phyloP scores from a whole-genome alignment of 2,797 vertebrate species.

The Distichodus sexfasciatus region DNA sequence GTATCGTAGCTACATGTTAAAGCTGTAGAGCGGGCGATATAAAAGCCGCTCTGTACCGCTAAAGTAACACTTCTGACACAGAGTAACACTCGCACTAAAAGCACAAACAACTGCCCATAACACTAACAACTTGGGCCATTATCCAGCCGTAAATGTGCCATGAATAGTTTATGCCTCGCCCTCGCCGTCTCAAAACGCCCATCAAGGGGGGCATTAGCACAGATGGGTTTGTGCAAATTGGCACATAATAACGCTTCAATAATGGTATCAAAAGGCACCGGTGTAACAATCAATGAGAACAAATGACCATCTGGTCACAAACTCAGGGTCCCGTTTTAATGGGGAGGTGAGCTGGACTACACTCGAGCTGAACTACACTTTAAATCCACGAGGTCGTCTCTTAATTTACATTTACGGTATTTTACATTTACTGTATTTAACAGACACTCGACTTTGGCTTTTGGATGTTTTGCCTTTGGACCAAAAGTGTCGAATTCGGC shows the following conservation, averaged over 20 bases:
- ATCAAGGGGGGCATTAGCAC: constrained; percentile 55
- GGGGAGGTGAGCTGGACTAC: background rate
- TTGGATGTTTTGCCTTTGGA: no score
- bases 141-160: constrained; percentile 39
- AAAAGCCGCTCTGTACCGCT: no score
- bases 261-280: background rate
- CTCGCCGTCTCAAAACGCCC: constrained; percentile 63
- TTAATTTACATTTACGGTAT: background rate
- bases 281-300: constrained; percentile 1
- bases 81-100: constrained; percentile 4
- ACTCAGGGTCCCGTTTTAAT: background rate
- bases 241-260: constrained; percentile 6
- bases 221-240: constrained; percentile 24
- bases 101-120: background rate
- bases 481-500: no score
- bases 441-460: no score
- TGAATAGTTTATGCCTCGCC: constrained; percentile 58
- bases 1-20: no score
- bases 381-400: background rate
- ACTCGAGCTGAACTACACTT: background rate
- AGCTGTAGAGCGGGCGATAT: no score
- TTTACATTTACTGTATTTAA: no score
- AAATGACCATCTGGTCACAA: constrained; percentile 15
- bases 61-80: no score
- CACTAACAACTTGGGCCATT: background rate